Evolutionary conservation across 2,888 invertebrate species (phyloP).

Genomic region (Parnassius apollo): DNA sequence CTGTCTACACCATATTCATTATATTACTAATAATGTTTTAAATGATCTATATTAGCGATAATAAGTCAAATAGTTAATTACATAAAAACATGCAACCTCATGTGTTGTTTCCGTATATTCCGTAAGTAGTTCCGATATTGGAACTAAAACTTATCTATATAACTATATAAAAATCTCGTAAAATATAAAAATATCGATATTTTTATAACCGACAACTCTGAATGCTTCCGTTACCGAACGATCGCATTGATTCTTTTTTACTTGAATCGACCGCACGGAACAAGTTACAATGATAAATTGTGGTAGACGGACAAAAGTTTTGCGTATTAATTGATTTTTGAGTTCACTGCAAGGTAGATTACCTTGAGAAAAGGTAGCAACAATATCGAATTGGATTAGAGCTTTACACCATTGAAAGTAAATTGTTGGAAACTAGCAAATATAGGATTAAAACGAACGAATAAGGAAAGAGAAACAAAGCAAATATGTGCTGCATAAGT

Average conservation of each 20-base stretch:
- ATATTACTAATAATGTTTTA: too few species aligned
- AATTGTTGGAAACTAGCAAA: conserved; percentile 3
- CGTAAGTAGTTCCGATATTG: too few species aligned
- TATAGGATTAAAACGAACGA: not conserved
- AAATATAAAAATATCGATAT: not conserved
- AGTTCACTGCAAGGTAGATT: conserved; percentile 33
- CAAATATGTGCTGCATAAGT: too few species aligned
- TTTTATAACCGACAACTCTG: not conserved
- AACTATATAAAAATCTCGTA: too few species aligned
- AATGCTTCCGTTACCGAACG: conserved; percentile 13
- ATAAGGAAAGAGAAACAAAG: too few species aligned
- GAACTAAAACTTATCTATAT: too few species aligned
- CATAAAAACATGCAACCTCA: too few species aligned
- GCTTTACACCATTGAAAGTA: not conserved
- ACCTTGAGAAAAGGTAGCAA: conserved; percentile 9
- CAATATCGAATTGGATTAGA: not conserved
- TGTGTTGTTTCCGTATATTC: too few species aligned
- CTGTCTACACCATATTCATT: too few species aligned
- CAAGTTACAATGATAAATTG: conserved; percentile 39
- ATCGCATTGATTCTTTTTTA: conserved; percentile 32
- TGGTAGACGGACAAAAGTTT: conserved; percentile 37
- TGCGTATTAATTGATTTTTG: conserved; percentile 42
- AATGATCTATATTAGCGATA: too few species aligned
- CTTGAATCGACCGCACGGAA: conserved; percentile 36
- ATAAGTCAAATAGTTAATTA: too few species aligned